Conservation (phyloP, 1,140 invertebrate species). For the Papilio helenus region DNA sequence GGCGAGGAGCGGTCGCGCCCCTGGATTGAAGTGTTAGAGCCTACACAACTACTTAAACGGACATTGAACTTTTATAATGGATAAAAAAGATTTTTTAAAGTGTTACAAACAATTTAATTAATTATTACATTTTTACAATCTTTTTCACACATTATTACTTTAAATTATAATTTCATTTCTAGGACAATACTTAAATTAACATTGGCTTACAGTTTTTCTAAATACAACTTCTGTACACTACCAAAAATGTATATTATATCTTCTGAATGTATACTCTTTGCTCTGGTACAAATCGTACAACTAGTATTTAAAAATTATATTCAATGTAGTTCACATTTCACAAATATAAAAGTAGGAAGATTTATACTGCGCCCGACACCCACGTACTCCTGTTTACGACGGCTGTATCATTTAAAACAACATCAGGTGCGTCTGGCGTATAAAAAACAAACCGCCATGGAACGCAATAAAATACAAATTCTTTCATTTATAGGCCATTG, state of each 20-base stretch:
- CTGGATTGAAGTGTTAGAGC: conserved; percentile 45
- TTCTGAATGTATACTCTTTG: no score
- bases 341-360: conserved; percentile 12
- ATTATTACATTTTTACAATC: background rate
- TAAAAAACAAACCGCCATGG: conserved; percentile 29
- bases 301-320: background rate
- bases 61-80: conserved; percentile 60
- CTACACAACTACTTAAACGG: conserved; percentile 61
- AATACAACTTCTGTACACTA: background rate
- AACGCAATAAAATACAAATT: conserved; percentile 22
- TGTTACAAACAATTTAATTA: background rate
- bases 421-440: conserved; percentile 33
- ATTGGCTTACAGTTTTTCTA: no score
- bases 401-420: conserved; percentile 29
- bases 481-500: conserved; percentile 23
- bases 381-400: conserved; percentile 26
- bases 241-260: no score
- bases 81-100: background rate
- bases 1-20: conserved; percentile 52
- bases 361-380: background rate
- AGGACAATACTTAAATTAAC: background rate
- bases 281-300: no score
- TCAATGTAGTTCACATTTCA: background rate
- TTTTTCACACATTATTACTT: background rate
- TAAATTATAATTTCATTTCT: background rate